A percentile compares a stretch with the other conserved stretches of the same genome.
These are phyloP conservation scores for Trialeurodes vaporariorum DNA, from an alignment of 1,140 invertebrate species.

Conservation along the genomic window DNA sequence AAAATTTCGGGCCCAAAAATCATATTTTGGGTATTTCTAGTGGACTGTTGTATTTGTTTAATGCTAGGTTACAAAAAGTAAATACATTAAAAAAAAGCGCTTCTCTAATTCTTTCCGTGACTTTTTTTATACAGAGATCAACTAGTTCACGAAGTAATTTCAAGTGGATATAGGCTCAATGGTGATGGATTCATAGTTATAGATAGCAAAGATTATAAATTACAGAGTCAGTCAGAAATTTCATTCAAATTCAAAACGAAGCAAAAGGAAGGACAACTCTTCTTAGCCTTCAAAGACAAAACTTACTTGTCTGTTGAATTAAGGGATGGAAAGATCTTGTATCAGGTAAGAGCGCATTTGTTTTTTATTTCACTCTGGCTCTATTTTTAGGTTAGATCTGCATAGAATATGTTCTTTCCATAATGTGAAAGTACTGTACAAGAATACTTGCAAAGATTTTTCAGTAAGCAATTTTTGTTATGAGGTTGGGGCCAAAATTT, in stretches of 20 bases:
- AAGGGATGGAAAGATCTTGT: slow-evolving; percentile 57
- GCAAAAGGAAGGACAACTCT: slow-evolving; percentile 73
- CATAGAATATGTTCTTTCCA: too few relatives aligned
- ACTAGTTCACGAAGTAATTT: slow-evolving; percentile 45
- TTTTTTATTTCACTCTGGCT: too few relatives aligned
- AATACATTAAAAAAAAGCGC: slow-evolving; percentile 11
- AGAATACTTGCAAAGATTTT: too few relatives aligned
- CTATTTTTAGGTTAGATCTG: too few relatives aligned
- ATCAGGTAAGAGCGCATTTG: slow-evolving; percentile 50
- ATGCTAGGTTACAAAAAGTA: not conserved
- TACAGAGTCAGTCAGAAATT: slow-evolving; percentile 45
- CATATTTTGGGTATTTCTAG: too few relatives aligned
- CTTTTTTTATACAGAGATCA: slow-evolving; percentile 40
- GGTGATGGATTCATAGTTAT: slow-evolving; percentile 71
- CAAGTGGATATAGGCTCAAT: slow-evolving; percentile 69
- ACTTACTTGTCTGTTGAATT: slow-evolving; percentile 79
- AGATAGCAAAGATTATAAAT: slow-evolving; percentile 41
- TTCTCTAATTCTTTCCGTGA: slow-evolving; percentile 5
- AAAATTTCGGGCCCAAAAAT: too few relatives aligned
- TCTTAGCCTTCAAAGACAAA: slow-evolving; percentile 59
- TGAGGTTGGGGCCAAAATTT: too few relatives aligned
- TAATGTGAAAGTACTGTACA: too few relatives aligned
- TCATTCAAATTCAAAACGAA: slow-evolving; percentile 75
- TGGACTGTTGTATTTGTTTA: not conserved
- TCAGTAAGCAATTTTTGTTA: too few relatives aligned